These are phyloP conservation scores for Pachycephus smyrnensis DNA, from an alignment of 2,888 invertebrate species.

Conservation along the genomic window DNA sequence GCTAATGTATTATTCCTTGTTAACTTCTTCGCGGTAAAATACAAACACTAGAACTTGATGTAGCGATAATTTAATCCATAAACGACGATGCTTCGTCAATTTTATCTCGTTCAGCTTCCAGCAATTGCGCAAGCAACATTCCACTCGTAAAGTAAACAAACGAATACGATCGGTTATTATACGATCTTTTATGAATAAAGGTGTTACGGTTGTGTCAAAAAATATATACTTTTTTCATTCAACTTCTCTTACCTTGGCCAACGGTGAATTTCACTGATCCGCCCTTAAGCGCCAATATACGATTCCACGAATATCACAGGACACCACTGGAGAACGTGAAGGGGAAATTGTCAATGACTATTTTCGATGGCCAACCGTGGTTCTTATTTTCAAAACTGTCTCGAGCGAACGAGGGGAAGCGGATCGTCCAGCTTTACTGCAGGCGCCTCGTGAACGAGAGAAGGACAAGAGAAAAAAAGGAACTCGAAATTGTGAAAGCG, in stretches of 20 bases:
- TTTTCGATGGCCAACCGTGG: not conserved
- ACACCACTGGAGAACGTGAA: not conserved
- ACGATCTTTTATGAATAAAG: not conserved
- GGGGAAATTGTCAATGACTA: not conserved
- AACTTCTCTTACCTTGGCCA: not conserved
- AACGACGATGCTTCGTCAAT: not conserved
- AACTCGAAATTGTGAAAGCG: not conserved
- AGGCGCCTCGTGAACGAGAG: not conserved
- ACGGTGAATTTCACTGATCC: conserved; percentile 19
- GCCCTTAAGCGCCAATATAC: conserved; percentile 39
- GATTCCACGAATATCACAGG: not conserved
- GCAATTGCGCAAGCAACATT: not conserved
- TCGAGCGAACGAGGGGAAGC: not conserved
- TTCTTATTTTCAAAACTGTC: not conserved
- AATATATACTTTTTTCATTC: not conserved
- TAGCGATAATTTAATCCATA: not conserved
- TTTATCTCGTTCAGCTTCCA: not conserved
- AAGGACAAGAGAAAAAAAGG: not conserved
- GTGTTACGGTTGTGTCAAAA: not conserved
- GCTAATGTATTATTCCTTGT: not conserved
- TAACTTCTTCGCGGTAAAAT: not conserved
- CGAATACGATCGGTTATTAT: not conserved
- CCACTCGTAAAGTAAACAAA: not conserved
- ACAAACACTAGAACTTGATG: not conserved
- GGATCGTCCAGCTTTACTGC: not conserved